These are phyloP conservation scores for Xiphorhynchus erythropygius DNA, from an alignment of 2,797 vertebrate genomes.

Conservation along the genomic window DNA sequence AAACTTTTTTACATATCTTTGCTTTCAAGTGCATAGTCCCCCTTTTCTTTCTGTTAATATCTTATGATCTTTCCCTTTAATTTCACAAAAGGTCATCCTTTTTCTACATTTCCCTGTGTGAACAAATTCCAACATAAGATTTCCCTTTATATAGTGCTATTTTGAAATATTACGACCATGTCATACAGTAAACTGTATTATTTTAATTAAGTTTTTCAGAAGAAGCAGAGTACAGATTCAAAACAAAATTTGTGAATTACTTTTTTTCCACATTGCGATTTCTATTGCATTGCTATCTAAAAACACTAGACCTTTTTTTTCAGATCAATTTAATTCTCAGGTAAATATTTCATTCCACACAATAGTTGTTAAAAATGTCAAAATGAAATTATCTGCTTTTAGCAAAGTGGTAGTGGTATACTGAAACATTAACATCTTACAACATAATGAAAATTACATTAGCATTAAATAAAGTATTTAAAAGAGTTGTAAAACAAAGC, in stretches of 20 bases:
- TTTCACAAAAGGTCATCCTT: neutral
- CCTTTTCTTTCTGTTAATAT: neutral
- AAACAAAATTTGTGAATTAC: neutral
- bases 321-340: neutral
- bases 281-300: neutral
- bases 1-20: neutral
- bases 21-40: accelerated
- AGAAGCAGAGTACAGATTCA: neutral
- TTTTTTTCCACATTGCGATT: neutral
- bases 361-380: neutral
- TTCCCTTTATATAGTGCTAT: neutral
- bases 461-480: neutral
- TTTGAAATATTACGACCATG: neutral
- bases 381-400: neutral
- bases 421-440: neutral
- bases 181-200: neutral
- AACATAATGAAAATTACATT: neutral
- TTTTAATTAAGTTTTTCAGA: neutral
- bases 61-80: neutral
- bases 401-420: neutral
- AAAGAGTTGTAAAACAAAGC: neutral
- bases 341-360: neutral
- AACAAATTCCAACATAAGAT: neutral
- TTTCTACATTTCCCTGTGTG: neutral
- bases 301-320: neutral